Conservation (phyloP, 1,140 invertebrate genomes). For the Anoplolepis gracilipes region DNA sequence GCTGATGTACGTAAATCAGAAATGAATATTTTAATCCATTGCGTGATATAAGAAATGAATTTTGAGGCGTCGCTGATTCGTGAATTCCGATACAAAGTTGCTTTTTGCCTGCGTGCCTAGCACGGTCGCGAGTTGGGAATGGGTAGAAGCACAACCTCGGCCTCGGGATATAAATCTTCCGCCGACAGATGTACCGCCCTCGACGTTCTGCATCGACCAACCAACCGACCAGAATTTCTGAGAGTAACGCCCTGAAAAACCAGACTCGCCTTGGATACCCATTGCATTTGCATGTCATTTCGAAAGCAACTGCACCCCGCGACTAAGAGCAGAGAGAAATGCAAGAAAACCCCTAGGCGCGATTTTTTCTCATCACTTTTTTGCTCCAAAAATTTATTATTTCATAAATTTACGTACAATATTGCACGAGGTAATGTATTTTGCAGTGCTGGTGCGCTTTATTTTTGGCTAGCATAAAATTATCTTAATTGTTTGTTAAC, state of each 20-base stretch:
- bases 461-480: not conserved
- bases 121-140: slow-evolving; percentile 56
- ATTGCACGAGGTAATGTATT: not conserved
- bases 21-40: not conserved
- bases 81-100: slow-evolving; percentile 52
- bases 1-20: not conserved
- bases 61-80: slow-evolving; percentile 25
- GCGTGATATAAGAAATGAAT: slow-evolving; percentile 5
- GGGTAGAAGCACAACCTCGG: slow-evolving; percentile 70
- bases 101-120: slow-evolving; percentile 61
- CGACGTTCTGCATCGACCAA: slow-evolving; percentile 79
- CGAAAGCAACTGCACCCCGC: slow-evolving; percentile 66
- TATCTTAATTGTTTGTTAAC: not conserved
- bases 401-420: not conserved
- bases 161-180: slow-evolving; percentile 81
- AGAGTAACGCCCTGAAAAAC: slow-evolving; percentile 81
- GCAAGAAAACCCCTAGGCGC: not conserved
- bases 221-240: slow-evolving; percentile 79
- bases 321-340: slow-evolving; percentile 3
- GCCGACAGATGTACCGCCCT: slow-evolving; percentile 83
- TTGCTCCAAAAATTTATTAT: not conserved
- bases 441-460: not conserved
- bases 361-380: not conserved
- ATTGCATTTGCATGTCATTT: slow-evolving; percentile 81
- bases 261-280: slow-evolving; percentile 72